Conservation (phyloP, 2,888 invertebrate species). For the Andrena trimmerana region DNA sequence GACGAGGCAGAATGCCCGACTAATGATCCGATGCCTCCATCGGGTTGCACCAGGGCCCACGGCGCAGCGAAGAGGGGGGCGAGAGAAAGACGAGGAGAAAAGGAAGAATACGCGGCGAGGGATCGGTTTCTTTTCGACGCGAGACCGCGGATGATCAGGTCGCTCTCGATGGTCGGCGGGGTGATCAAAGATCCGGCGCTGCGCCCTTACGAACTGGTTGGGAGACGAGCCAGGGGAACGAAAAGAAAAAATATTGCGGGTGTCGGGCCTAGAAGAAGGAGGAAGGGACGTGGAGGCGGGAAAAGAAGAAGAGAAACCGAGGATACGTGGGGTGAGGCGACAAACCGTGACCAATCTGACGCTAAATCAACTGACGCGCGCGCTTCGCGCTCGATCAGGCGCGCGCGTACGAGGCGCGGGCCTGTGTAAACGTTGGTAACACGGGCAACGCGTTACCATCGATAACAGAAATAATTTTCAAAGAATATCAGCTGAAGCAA, state of each 20-base stretch:
- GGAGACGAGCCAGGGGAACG: slow-evolving; percentile 37
- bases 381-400: slow-evolving; percentile 70
- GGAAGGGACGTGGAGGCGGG: slow-evolving; percentile 29
- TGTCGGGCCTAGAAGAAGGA: slow-evolving; percentile 44
- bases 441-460: neutral
- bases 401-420: slow-evolving; percentile 42
- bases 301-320: slow-evolving; percentile 55
- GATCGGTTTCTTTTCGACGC: slow-evolving; percentile 76
- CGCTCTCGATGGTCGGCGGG: slow-evolving; percentile 78
- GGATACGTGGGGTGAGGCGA: slow-evolving; percentile 76
- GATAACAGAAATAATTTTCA: slow-evolving; percentile 20
- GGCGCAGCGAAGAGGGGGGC: slow-evolving; percentile 1
- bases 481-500: neutral
- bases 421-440: slow-evolving; percentile 33
- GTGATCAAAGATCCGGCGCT: slow-evolving; percentile 80
- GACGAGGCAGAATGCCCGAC: slow-evolving; percentile 64
- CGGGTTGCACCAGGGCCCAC: slow-evolving; percentile 14
- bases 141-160: slow-evolving; percentile 79
- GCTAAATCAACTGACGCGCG: slow-evolving; percentile 81
- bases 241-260: slow-evolving; percentile 72
- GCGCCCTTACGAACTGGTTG: slow-evolving; percentile 66
- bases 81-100: slow-evolving; percentile 21
- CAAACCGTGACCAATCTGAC: slow-evolving; percentile 83
- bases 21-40: slow-evolving; percentile 64
- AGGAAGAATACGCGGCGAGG: slow-evolving; percentile 35